These are phyloP conservation scores for Stichopus chloronotus DNA, from an alignment of 35 echinoderm and acorn worm species.

Conservation along the genomic window DNA sequence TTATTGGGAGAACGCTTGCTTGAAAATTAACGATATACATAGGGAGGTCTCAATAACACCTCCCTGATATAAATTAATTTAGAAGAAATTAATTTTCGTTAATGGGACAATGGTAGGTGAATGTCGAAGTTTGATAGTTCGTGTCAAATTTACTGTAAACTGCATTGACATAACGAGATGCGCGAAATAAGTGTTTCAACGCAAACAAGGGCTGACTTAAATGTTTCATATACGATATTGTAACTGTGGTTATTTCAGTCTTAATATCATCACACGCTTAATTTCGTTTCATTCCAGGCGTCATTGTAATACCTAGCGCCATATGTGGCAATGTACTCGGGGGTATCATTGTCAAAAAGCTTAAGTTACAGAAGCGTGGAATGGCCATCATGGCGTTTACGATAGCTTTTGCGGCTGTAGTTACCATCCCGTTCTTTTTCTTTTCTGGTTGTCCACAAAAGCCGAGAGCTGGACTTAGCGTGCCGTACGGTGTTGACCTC, in stretches of 20 bases:
- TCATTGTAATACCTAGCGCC: constrained; percentile 70
- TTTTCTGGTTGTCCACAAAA: constrained; percentile 75
- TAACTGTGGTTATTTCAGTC: not conserved
- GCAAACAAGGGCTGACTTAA: not conserved
- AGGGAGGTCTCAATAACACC: too few relatives aligned
- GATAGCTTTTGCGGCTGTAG: constrained; percentile 23
- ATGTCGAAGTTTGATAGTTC: too few relatives aligned
- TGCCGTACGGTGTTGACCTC: not conserved
- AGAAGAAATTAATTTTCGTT: too few relatives aligned
- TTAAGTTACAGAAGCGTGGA: constrained; percentile 70
- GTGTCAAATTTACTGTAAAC: too few relatives aligned
- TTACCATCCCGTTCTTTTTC: constrained; percentile 55
- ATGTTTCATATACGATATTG: not conserved
- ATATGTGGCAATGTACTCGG: constrained; percentile 71
- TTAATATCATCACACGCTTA: not conserved
- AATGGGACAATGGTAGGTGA: too few relatives aligned
- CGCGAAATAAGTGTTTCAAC: not conserved
- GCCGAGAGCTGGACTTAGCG: constrained; percentile 68
- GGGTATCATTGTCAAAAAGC: constrained; percentile 77
- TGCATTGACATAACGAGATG: too few relatives aligned
- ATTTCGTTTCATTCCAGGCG: constrained; percentile 50
- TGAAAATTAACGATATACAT: too few relatives aligned
- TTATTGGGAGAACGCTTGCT: too few relatives aligned
- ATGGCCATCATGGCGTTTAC: constrained; percentile 69
- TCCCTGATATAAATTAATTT: too few relatives aligned